Conservation (phyloP, 2,113 vertebrate species). For the Pimephales promelas region DNA sequence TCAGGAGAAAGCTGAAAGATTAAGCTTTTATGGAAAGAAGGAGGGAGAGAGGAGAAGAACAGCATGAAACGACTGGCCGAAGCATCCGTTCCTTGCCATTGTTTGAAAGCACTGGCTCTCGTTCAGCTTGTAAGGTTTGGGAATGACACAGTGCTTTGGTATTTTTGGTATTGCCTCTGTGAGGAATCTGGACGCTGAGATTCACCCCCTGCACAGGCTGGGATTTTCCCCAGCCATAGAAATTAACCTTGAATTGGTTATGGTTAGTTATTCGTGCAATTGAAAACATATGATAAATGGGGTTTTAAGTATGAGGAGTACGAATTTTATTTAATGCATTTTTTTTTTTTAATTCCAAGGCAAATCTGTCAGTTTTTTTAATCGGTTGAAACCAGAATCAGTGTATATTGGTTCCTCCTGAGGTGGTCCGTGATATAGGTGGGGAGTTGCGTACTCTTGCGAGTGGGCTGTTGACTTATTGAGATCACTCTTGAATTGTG, state of each 20-base stretch:
- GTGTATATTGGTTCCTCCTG: neutral
- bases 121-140: conserved; percentile 60
- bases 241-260: conserved; percentile 17
- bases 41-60: conserved; percentile 16
- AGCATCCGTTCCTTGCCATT: conserved; percentile 59
- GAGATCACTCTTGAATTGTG: conserved; percentile 31
- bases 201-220: conserved; percentile 44
- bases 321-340: no score
- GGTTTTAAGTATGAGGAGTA: neutral
- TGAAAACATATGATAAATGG: no score
- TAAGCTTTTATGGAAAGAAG: conserved; percentile 63
- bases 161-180: conserved; percentile 50
- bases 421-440: neutral
- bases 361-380: neutral
- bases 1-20: conserved; percentile 72
- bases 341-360: neutral
- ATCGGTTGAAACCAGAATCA: neutral
- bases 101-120: conserved; percentile 60
- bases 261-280: neutral
- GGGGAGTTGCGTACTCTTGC: neutral
- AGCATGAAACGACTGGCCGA: conserved; percentile 6
- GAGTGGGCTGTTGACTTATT: neutral
- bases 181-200: conserved; percentile 39
- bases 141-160: conserved; percentile 57
- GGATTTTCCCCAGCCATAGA: conserved; percentile 35